Base-by-base conservation (phyloP, 2,113 vertebrate species). In the Aythya baeri region DNA sequence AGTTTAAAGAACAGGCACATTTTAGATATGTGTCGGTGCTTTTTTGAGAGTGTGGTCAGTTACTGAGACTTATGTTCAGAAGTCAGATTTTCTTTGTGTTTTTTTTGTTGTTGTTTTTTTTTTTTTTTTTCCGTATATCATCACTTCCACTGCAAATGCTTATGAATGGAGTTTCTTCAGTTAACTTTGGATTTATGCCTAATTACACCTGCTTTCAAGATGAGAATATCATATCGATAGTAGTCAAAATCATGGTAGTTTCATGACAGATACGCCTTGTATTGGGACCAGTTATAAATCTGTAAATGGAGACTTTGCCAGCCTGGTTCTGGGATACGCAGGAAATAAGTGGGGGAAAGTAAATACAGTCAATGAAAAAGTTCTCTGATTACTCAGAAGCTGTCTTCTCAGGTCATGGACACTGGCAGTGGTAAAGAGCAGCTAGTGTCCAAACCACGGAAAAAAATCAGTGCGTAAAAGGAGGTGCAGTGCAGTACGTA, bases 21-120 rank as follows among this genome's bases (percentile, higher is more conserved):
- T 84, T 43, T 71, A 55, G 41, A 38, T 43, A 75, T 41, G 44
- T 0, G 0, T 41, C 36, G 31, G 6, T 54, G 55, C 5, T 0
- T 44, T 91, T 87, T 58, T 74, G 74, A 36, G 50, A 54, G 21
- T 63, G 8, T 63, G 17, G 13, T 75, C 20, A 9, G 59, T 27
- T 63, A 18, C 22, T 84, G 31, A 15, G 61, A 55, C 13, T 41
- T 36, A 18, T 2, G 43, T 52, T 86, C 70, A 62, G 41, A 75
- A 91, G 36, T 34, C 41, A 59, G 21, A 63, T 83, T 75, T 83
- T 21, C 62, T 86, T 49, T 79, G 31, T 41, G 41, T 41, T 41
- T 38, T 38, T 4, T 38, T 38, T 38, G 9, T n/a, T n/a, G n/a
- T n/a, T n/a, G n/a, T n/a, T 41, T 41, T 41, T 41, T 41, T 38